A percentile compares a stretch with the other conserved stretches of the same genome.
Conservation (phyloP, 2,888 invertebrate genomes). For the Lingula anatina region DNA sequence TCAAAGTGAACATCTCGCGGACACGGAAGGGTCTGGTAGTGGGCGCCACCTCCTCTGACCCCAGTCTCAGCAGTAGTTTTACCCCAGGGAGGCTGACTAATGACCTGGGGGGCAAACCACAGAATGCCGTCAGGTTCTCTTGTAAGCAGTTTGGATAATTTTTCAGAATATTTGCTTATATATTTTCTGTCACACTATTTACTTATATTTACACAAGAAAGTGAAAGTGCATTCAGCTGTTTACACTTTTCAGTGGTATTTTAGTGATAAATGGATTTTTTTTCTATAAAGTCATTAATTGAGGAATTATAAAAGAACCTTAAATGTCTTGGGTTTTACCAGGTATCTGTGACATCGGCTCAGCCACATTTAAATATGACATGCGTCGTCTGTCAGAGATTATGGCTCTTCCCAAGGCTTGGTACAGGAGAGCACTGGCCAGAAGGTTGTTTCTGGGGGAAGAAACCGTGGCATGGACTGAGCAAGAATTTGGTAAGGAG, state of each 20-base stretch:
- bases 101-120: background rate
- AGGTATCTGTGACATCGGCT: conserved; percentile 92
- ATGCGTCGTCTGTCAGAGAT: conserved; percentile 96
- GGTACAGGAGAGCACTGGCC: conserved; percentile 94
- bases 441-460: conserved; percentile 63
- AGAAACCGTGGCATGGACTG: conserved; percentile 60
- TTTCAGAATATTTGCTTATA: too few relatives aligned
- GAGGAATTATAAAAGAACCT: background rate
- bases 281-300: too few relatives aligned
- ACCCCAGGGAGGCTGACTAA: background rate
- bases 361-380: conserved; percentile 85
- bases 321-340: conserved; percentile 8
- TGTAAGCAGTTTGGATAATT: too few relatives aligned
- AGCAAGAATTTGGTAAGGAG: conserved; percentile 29
- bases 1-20: conserved; percentile 89
- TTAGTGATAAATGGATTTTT: too few relatives aligned
- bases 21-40: conserved; percentile 74
- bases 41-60: background rate
- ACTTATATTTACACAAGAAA: too few relatives aligned
- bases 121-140: background rate
- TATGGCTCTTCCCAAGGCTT: conserved; percentile 95
- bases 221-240: too few relatives aligned
- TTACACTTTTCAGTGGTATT: too few relatives aligned
- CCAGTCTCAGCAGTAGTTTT: background rate
- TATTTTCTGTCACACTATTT: too few relatives aligned